Conservation (phyloP, 2,888 invertebrate species). For the Pilophorus perplexus region DNA sequence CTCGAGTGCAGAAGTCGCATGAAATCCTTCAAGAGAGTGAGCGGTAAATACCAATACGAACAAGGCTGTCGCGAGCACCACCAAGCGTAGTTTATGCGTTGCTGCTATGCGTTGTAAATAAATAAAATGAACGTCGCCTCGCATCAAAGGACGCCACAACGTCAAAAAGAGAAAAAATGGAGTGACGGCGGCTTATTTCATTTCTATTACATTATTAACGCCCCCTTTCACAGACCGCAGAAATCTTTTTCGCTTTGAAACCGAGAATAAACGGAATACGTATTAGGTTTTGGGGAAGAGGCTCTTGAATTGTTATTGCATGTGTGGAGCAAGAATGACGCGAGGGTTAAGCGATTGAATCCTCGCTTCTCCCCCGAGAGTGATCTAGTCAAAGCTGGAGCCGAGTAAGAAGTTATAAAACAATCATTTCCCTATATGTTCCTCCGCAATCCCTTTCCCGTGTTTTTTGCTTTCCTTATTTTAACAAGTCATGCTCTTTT, state of each 20-base stretch:
- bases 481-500: constrained; percentile 14
- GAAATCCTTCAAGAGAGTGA: too few species aligned
- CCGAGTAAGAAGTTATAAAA: constrained; percentile 28
- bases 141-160: background rate
- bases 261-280: constrained; percentile 26
- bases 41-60: too few species aligned
- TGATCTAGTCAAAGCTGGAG: constrained; percentile 28
- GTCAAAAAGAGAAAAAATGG: constrained; percentile 15
- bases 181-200: constrained; percentile 5
- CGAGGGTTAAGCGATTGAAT: constrained; percentile 39
- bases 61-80: constrained; percentile 9
- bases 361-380: constrained; percentile 33
- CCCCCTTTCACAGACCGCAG: too few species aligned
- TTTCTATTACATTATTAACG: constrained; percentile 29
- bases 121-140: constrained; percentile 35
- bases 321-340: constrained; percentile 15
- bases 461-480: background rate
- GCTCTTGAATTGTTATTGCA: constrained; percentile 30
- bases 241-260: constrained; percentile 5
- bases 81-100: constrained; percentile 14
- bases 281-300: constrained; percentile 31
- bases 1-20: too few species aligned
- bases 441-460: constrained; percentile 13
- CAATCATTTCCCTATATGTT: constrained; percentile 40
- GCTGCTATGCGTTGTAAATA: constrained; percentile 10